These are phyloP conservation scores for Parnassius glacialis DNA, from an alignment of 2,888 invertebrate species.

Conservation along the genomic window DNA sequence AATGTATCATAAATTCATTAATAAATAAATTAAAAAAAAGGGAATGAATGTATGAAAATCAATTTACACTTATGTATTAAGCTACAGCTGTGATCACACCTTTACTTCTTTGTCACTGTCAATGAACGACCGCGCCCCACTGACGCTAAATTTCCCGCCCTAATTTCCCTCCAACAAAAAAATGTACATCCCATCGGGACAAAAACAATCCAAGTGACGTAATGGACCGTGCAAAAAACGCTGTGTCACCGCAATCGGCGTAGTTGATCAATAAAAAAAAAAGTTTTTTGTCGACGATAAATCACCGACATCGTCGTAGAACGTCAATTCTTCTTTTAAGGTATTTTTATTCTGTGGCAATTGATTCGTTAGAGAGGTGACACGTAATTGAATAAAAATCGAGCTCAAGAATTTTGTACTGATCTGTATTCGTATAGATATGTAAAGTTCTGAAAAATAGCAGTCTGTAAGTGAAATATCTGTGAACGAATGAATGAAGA, in stretches of 20 bases:
- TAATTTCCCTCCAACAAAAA: slow-evolving; percentile 21
- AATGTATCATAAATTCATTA: too few species aligned
- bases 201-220: slow-evolving; percentile 11
- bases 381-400: slow-evolving; percentile 22
- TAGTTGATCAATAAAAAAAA: slow-evolving; percentile 1
- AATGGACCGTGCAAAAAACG: slow-evolving; percentile 10
- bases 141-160: slow-evolving; percentile 3
- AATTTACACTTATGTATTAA: too few species aligned
- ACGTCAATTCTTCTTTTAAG: slow-evolving; percentile 7
- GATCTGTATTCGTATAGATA: background rate
- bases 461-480: too few species aligned
- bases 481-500: too few species aligned
- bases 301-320: slow-evolving; percentile 12
- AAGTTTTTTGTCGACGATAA: slow-evolving; percentile 14
- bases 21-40: too few species aligned
- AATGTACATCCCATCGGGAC: slow-evolving; percentile 7
- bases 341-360: slow-evolving; percentile 5
- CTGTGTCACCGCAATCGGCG: slow-evolving; percentile 22
- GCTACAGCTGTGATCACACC: slow-evolving; percentile 4
- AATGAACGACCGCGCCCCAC: background rate
- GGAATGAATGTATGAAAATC: too few species aligned
- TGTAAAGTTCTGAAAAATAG: too few species aligned
- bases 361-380: slow-evolving; percentile 14
- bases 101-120: slow-evolving; percentile 7
- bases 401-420: slow-evolving; percentile 6